Evolutionary conservation across 2,113 vertebrate genomes (phyloP), one percentile per base, ranked within the genome.

Genomic region (Sprattus sprattus): DNA sequence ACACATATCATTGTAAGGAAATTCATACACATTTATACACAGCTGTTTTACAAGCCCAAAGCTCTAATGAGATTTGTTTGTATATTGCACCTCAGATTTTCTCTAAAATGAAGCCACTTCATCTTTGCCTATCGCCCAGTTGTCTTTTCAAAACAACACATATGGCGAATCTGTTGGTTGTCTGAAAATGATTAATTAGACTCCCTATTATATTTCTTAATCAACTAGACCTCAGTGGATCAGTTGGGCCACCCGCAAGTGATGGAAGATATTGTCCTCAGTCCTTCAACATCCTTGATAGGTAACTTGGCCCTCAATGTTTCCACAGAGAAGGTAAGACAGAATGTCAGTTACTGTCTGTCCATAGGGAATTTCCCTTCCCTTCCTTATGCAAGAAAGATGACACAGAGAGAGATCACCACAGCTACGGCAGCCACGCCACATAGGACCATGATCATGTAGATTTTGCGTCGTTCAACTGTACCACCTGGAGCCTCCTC

Each of bases 401-500:
- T 86, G 83, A 93, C 82, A 86, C 92, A 93, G 82, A 93, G n/a
- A 0, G 92, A 95, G 64, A 94, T 86, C 50, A 84, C 4, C 0
- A 85, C 71, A 45, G 92, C 92, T 47, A 88, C 82, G 13, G 86
- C 81, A n/a, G 89, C 85, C 32, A 91, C 90, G n/a, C 85, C 64
- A 7, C 89, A 87, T 57, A 92, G 84, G 87, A 91, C 52, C 88
- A 94, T 84, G 84, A 90, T 81, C 45, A 84, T 87, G 71, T 86
- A 78, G 71, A 90, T 47, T 2, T 81, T 89, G 81, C 88, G 89
- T 9, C 81, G 92, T 52, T 91, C 88, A 54, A 82, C 91, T 81
- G 85, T 84, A 13, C 25, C 60, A 0, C 50, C 87, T 0, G 92
- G 91, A 86, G 91, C 84, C 86, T 94, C 94, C 82, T 95, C 95